Evolutionary conservation across 2,113 vertebrate genomes (phyloP).

Genomic region (Gymnogyps californianus): DNA sequence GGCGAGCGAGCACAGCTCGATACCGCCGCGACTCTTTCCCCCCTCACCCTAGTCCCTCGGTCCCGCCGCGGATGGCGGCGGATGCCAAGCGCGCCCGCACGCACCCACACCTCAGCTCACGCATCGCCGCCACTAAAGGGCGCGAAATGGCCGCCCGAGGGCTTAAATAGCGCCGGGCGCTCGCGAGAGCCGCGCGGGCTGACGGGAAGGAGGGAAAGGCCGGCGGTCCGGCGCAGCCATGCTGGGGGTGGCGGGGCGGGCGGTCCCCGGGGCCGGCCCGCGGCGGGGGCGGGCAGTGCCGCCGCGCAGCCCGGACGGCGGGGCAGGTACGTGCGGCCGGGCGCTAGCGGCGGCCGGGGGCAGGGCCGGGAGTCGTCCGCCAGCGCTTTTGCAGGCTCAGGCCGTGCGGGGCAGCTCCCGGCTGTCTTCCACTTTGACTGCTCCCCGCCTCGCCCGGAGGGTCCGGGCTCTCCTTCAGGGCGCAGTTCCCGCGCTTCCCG

Average conservation of each 20-base stretch:
- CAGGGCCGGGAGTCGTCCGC: neutral
- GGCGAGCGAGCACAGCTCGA: accelerated
- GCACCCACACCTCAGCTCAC: accelerated
- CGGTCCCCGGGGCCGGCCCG: neutral
- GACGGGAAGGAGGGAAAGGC: neutral
- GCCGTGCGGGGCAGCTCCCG: no score
- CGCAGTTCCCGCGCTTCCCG: neutral
- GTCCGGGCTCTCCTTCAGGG: neutral
- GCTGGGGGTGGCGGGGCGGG: neutral
- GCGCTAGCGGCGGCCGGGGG: neutral
- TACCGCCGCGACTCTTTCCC: accelerated
- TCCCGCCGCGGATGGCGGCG: neutral
- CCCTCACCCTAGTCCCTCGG: accelerated
- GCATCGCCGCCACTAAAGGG: accelerated
- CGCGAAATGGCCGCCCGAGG: accelerated
- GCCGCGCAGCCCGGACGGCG: neutral
- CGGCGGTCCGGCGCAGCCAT: neutral
- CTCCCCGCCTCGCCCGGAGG: no score
- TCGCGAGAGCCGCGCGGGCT: slow-evolving; percentile 16
- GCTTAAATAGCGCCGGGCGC: neutral
- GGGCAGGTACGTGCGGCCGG: neutral
- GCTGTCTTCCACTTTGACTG: no score
- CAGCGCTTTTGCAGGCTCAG: no score
- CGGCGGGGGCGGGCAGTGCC: neutral
- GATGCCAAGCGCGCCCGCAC: accelerated